phyloP scores from a whole-genome alignment of 2,888 invertebrate species.

The Andrena camellia region DNA sequence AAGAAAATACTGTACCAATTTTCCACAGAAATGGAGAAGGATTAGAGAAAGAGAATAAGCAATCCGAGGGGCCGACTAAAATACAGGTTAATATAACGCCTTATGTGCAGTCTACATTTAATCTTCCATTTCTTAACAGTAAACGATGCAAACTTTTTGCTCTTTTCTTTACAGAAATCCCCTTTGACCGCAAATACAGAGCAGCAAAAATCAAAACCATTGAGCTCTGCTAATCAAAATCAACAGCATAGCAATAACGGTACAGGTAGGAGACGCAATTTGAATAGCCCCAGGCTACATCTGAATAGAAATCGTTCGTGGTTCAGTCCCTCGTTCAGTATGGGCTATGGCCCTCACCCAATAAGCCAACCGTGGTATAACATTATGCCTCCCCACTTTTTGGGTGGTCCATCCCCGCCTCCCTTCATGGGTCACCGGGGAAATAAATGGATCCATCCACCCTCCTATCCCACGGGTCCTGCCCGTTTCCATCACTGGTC shows the following conservation, averaged over 20 bases:
- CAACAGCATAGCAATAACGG: slow-evolving; percentile 76
- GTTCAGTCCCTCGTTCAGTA: slow-evolving; percentile 81
- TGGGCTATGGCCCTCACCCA: slow-evolving; percentile 82
- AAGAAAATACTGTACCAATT: slow-evolving; percentile 78
- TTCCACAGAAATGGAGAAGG: slow-evolving; percentile 63
- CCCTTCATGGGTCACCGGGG: slow-evolving; percentile 82
- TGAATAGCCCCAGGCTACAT: slow-evolving; percentile 81
- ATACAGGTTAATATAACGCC: slow-evolving; percentile 68
- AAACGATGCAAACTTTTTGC: not conserved
- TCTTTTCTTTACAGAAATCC: slow-evolving; percentile 73
- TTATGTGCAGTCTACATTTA: not conserved
- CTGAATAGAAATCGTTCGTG: slow-evolving; percentile 82
- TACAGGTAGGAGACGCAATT: slow-evolving; percentile 80
- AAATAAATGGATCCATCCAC: slow-evolving; percentile 82
- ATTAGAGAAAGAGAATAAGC: slow-evolving; percentile 73
- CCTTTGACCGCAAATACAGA: slow-evolving; percentile 71
- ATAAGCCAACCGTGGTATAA: slow-evolving; percentile 82
- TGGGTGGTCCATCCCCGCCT: slow-evolving; percentile 82
- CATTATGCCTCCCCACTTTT: slow-evolving; percentile 81
- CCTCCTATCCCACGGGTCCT: slow-evolving; percentile 81
- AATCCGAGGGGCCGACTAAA: slow-evolving; percentile 72
- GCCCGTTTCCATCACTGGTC: slow-evolving; percentile 83
- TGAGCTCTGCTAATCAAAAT: slow-evolving; percentile 77
- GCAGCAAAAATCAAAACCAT: slow-evolving; percentile 78
- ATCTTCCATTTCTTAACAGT: not conserved